Conservation (phyloP, 92 coral and sea anemone species). For the Parazoanthus swiftii region DNA sequence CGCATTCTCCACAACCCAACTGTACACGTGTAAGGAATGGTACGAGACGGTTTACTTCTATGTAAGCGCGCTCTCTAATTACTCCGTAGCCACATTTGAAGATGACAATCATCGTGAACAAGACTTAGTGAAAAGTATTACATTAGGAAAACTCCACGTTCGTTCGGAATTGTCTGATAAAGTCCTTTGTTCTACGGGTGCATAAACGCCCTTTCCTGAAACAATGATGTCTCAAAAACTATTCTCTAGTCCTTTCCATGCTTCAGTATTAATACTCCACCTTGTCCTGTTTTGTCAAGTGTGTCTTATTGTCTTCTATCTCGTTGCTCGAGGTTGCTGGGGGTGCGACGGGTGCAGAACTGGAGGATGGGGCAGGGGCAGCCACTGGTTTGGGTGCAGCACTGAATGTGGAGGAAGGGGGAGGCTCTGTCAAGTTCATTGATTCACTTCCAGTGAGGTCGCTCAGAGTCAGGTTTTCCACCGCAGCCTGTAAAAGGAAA, state of each 20-base stretch:
- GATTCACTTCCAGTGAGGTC: constrained; percentile 37
- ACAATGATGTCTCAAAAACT: neutral
- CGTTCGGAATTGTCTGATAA: no score
- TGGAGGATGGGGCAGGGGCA: constrained; percentile 46
- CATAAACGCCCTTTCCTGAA: neutral
- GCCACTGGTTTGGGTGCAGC: constrained; percentile 55
- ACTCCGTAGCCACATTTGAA: no score
- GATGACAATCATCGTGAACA: neutral
- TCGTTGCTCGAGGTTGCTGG: constrained; percentile 20
- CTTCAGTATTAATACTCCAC: constrained; percentile 32
- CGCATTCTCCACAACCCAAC: no score
- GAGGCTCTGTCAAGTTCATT: constrained; percentile 28
- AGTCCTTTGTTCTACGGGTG: neutral
- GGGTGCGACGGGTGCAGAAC: constrained; percentile 28
- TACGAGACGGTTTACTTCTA: neutral
- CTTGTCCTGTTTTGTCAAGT: constrained; percentile 56
- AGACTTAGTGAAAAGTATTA: no score
- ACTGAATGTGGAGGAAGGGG: constrained; percentile 41
- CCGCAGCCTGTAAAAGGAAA: constrained; percentile 57
- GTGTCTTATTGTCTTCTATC: constrained; percentile 34
- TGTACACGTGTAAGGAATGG: no score
- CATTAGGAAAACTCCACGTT: no score
- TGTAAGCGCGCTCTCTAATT: neutral
- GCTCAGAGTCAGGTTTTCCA: constrained; percentile 63
- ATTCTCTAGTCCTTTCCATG: neutral